phyloP scores from a whole-genome alignment of 2,113 vertebrate species.

The Coregonus clupeaformis region DNA sequence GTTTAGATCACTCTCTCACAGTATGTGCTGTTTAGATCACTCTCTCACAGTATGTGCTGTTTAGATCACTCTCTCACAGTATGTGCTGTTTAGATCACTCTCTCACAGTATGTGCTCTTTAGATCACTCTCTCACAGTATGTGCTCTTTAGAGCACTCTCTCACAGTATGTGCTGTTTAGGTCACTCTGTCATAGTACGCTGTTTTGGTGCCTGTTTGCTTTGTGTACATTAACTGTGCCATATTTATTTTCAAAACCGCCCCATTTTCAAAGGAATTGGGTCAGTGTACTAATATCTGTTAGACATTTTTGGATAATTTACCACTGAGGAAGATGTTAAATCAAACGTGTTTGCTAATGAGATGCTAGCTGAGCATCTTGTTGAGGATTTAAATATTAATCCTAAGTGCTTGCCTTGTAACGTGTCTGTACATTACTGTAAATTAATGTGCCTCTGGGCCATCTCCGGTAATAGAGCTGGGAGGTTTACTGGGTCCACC shows the following conservation, averaged over 20 bases:
- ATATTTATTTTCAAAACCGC: background rate
- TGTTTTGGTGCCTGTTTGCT: background rate
- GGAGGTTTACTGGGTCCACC: conserved; percentile 6
- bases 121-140: no score
- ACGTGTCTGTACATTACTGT: conserved; percentile 12
- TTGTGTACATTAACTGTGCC: background rate
- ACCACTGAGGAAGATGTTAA: background rate
- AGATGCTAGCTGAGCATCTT: background rate
- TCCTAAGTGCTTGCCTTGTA: conserved; percentile 13
- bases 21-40: no score
- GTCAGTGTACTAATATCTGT: background rate
- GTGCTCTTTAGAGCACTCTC: no score
- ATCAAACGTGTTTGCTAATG: conserved; percentile 3
- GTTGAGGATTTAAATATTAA: conserved; percentile 16
- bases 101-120: no score
- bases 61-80: no score
- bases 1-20: no score
- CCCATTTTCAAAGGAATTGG: background rate
- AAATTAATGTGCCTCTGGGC: background rate
- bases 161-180: no score
- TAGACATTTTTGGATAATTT: background rate
- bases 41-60: no score
- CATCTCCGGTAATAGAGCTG: background rate
- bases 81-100: no score
- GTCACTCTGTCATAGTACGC: background rate